phyloP scores from a whole-genome alignment of 2,888 invertebrate species.

The Xiphydria camelus region DNA sequence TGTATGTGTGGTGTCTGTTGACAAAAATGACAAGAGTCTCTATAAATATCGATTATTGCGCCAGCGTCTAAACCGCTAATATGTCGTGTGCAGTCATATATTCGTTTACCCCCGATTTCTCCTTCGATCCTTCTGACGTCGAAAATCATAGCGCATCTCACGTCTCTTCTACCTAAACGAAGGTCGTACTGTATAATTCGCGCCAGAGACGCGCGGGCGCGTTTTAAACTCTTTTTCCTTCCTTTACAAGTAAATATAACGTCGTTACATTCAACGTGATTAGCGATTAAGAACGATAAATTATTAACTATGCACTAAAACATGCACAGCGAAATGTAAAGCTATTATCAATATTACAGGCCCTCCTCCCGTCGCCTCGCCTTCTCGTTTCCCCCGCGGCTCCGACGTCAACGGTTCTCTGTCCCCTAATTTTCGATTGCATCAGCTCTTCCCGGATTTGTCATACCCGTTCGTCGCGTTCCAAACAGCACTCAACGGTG shows the following conservation, averaged over 20 bases:
- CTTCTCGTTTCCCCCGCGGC: background rate
- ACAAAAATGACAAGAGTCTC: conserved; percentile 8
- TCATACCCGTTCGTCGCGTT: too few species aligned
- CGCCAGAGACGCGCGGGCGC: too few species aligned
- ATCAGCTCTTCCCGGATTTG: too few species aligned
- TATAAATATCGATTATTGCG: conserved; percentile 24
- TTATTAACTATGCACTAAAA: conserved; percentile 57
- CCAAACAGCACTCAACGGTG: too few species aligned
- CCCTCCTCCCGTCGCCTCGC: conserved; percentile 8
- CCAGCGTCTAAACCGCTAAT: conserved; percentile 3
- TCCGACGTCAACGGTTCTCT: too few species aligned
- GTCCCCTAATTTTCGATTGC: too few species aligned
- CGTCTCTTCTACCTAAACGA: conserved; percentile 2
- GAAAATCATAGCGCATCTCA: too few species aligned
- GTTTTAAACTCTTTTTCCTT: too few species aligned
- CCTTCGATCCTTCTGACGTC: too few species aligned
- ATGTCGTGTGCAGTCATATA: background rate
- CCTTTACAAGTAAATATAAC: conserved; percentile 15
- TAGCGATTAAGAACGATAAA: conserved; percentile 26
- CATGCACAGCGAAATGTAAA: conserved; percentile 50
- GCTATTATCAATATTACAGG: conserved; percentile 27
- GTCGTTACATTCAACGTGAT: conserved; percentile 24
- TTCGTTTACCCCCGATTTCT: background rate
- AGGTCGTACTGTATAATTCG: too few species aligned
- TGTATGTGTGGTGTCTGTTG: background rate